phyloP scores from a whole-genome alignment of 2,888 invertebrate genomes.

The Tupiocoris notatus region DNA sequence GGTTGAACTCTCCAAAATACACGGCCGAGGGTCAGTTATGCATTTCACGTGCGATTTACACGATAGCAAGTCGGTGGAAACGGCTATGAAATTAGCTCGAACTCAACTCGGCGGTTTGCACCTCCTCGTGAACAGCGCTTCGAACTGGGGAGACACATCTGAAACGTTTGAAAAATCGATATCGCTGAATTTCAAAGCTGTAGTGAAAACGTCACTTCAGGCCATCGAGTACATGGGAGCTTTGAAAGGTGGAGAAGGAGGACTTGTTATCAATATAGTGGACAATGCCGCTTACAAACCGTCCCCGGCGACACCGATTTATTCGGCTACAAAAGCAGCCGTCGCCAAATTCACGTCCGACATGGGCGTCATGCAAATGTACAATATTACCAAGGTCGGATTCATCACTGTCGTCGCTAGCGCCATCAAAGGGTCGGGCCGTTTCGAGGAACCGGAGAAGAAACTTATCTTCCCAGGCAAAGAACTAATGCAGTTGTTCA shows the following conservation, averaged over 20 bases:
- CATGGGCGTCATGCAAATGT: slow-evolving; percentile 29
- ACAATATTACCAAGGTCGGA: slow-evolving; percentile 13
- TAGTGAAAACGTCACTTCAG: slow-evolving; percentile 19
- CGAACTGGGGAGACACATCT: slow-evolving; percentile 37
- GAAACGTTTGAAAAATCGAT: slow-evolving; percentile 39
- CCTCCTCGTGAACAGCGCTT: slow-evolving; percentile 42
- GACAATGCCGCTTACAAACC: slow-evolving; percentile 17
- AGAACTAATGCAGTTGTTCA: slow-evolving; percentile 9
- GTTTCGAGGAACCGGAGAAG: slow-evolving; percentile 13
- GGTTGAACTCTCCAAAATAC: slow-evolving; percentile 21
- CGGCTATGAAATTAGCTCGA: slow-evolving; percentile 31
- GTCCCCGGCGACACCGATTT: slow-evolving; percentile 39
- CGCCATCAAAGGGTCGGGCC: neutral
- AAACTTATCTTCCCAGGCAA: slow-evolving; percentile 7
- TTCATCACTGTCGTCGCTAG: slow-evolving; percentile 5
- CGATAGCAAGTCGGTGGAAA: slow-evolving; percentile 37
- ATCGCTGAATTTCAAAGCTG: slow-evolving; percentile 38
- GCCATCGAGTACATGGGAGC: slow-evolving; percentile 23
- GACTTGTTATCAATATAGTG: slow-evolving; percentile 22
- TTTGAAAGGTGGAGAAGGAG: slow-evolving; percentile 21
- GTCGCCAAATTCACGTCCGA: slow-evolving; percentile 42
- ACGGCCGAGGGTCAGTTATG: slow-evolving; percentile 35
- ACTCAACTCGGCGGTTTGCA: slow-evolving; percentile 31
- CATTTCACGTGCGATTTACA: slow-evolving; percentile 38
- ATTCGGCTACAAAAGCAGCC: slow-evolving; percentile 40